Evolutionary conservation across 2,888 invertebrate genomes (phyloP), one percentile per base, ranked within the genome.

Genomic region (Pristionchus fissidentatus): DNA sequence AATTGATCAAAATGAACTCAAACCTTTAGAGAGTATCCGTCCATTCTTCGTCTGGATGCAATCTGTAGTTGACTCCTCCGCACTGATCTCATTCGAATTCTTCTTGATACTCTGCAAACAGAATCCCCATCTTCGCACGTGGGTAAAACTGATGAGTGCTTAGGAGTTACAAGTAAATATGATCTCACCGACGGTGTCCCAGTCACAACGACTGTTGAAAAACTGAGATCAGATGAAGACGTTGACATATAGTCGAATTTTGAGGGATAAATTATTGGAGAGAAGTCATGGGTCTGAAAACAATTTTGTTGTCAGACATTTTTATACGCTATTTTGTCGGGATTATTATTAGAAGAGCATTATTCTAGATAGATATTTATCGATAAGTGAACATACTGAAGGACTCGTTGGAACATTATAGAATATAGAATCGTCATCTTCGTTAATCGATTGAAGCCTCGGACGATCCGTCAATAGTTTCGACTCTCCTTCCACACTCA

Each of bases 21-120:
- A 62, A 62, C 62, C 62, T 62, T 32, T 62, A 15, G 62, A 32
- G 5, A 62, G 62, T n/a, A 19, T 29, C 35, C 62, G 7, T 62
- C 62, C 62, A 62, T 62, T 15, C 26, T 35, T 62, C 0, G 8
- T 35, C 35, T 19, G 1, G 29, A 29, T 35, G 13, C 0, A 62
- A 13, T 62, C 7, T 15, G 35, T 8, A 15, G 62, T 15, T 32
- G 35, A 15, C 1, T 62, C 32, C 15, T 62, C 62, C 3, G 35
- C 29, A 35, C 62, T 32, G 0, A 62, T 32, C 19, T 19, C 7
- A 62, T 29, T 62, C 32, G 62, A 62, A 5, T 35, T 29, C 32
- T 62, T 62, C 62, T 32, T 62, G 15, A 62, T 62, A 35, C 62
- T 35, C 62, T 62, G 62, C 62, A 62, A 62, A 62, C 35, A 62